Base-by-base conservation (phyloP, 2,888 invertebrate species). In the Ennomos fuscantarius region DNA sequence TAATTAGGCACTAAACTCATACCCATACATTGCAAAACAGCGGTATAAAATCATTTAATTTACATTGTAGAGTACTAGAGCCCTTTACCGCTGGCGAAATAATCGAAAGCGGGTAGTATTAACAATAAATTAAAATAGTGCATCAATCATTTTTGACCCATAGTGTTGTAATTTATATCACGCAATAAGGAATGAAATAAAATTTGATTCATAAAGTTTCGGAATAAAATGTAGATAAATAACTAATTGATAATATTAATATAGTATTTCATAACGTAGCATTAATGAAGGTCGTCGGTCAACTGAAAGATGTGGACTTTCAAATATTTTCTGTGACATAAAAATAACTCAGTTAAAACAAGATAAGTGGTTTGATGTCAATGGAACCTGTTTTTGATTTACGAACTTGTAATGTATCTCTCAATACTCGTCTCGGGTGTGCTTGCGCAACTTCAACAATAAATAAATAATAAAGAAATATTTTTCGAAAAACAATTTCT, bases 261-360 rank as follows among this genome's bases (percentile, higher is more conserved):
- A 66, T 65, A 72, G 62, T 73, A 68, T 84, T 82, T 78, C 81
- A 76, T 76, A 84, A 80, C 62, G 39, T 68, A 66, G 63, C 65
- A 73, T 60, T 69, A 60, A 31, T 64, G 78, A 81, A 82, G 80
- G 82, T 81, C 74, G 74, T 62, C 72, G 57, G 43, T 62, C 60
- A 61, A 65, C 77, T 79, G 79, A 79, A 78, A 79, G 70, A 82
- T 79, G 72, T 78, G 66, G 71, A 82, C 84, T 84, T 86, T 84
- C 83, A 81, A 84, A 84, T 79, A 77, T 70, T 72, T 70, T 61
- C 65, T 74, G 74, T 76, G 74, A 79, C 76, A 79, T 70, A 70
- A 77, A 78, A 77, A 73, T 71, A 72, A 72, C 43, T 62, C 33
- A 52, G 34, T 63, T 70, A 64, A 70, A 66, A 78, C 72, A 74